Conservation (phyloP, 2,113 vertebrate genomes). For the Neolamprologus fasciatus region DNA sequence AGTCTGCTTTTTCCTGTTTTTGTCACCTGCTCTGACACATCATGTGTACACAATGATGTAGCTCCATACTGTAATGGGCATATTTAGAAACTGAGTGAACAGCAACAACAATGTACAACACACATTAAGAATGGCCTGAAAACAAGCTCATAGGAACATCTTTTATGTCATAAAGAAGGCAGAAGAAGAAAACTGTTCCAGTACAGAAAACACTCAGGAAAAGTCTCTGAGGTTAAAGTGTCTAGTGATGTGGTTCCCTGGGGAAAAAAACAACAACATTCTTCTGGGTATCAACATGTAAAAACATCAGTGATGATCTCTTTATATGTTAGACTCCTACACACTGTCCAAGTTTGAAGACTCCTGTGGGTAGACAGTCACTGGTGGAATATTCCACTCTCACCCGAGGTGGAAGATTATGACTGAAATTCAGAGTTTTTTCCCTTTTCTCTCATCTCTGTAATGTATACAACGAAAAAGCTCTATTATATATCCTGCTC, state of each 20-base stretch:
- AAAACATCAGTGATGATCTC: not conserved
- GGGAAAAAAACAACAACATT: not conserved
- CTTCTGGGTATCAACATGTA: not conserved
- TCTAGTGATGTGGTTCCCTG: not conserved
- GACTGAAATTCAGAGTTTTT: not conserved
- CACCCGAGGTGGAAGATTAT: not conserved
- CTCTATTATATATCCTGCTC: not conserved
- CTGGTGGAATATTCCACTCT: not conserved
- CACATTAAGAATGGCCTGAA: not conserved
- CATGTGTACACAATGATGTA: not conserved
- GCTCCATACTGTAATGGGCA: not conserved
- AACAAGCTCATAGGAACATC: not conserved
- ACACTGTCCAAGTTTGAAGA: not conserved
- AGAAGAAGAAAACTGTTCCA: not conserved
- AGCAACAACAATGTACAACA: not conserved
- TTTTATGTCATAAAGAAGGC: not conserved
- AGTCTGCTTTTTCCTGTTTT: not conserved
- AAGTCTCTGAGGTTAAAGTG: not conserved
- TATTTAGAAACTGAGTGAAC: not conserved
- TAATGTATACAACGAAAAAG: accelerated
- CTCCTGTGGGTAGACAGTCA: not conserved
- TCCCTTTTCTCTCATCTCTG: not conserved
- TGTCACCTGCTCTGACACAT: not conserved
- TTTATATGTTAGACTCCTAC: not conserved
- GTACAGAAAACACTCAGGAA: not conserved